A percentile compares a stretch with the other conserved stretches of the same genome.
Conservation (phyloP, 2,113 vertebrate genomes). For the Oreocharis arfaki region DNA sequence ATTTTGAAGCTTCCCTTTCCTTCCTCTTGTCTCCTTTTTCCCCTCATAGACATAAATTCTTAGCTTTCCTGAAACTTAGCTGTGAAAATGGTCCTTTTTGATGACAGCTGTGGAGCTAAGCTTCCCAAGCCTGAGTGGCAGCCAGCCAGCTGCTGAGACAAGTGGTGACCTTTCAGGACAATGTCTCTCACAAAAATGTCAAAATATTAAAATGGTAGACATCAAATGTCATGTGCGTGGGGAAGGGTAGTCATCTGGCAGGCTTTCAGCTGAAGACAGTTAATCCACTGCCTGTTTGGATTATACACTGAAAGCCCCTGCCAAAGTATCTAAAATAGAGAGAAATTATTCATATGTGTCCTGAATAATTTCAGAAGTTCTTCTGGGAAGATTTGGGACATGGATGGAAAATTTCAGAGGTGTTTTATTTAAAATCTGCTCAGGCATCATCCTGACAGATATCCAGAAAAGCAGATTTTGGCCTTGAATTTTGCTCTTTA, state of each 20-base stretch:
- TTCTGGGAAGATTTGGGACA: background rate
- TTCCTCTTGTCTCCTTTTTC: background rate
- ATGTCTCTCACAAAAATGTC: slow-evolving; percentile 21
- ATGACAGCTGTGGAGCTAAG: slow-evolving; percentile 7
- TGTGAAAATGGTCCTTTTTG: slow-evolving; percentile 27
- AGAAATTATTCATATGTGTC: background rate
- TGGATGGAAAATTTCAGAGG: background rate
- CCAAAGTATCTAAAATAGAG: background rate
- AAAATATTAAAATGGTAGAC: slow-evolving; percentile 40
- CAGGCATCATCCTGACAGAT: background rate
- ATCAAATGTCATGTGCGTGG: background rate
- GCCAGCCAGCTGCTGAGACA: slow-evolving; percentile 31
- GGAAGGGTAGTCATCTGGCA: slow-evolving; percentile 6
- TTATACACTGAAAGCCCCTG: background rate
- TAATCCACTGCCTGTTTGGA: slow-evolving; percentile 11
- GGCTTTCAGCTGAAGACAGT: background rate
- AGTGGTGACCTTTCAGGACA: slow-evolving; percentile 56
- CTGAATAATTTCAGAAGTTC: background rate
- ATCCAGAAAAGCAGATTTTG: background rate
- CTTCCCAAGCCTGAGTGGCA: slow-evolving; percentile 22
- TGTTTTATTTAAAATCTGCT: background rate
- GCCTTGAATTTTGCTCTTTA: background rate
- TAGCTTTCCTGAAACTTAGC: background rate
- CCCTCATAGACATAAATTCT: background rate
- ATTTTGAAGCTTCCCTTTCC: background rate